Conservation (phyloP, 1,140 invertebrate species). For the Adelges cooleyi region DNA sequence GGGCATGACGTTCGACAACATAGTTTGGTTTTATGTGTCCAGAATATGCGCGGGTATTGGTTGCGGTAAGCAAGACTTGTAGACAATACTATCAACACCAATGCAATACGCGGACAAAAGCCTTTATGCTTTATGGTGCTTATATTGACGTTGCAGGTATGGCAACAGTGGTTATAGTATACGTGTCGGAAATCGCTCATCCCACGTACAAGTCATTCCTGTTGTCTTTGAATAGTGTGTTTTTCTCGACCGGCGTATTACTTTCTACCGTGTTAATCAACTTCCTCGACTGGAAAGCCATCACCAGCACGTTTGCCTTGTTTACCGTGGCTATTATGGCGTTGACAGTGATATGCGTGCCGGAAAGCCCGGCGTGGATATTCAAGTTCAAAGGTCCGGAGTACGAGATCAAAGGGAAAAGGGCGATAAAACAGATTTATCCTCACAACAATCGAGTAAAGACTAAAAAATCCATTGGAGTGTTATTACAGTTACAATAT, state of each 20-base stretch:
- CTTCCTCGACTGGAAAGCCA: not conserved
- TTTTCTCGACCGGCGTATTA: conserved; percentile 42
- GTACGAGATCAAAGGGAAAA: not conserved
- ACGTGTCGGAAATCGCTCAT: conserved; percentile 47
- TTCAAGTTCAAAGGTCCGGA: conserved; percentile 4
- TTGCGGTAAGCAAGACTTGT: conserved; percentile 39
- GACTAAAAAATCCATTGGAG: too few relatives aligned
- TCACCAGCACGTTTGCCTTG: conserved; percentile 36
- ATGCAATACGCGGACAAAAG: too few relatives aligned
- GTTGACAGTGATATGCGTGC: conserved; percentile 32
- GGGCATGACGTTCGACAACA: not conserved
- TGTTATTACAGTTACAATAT: too few relatives aligned
- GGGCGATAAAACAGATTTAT: not conserved
- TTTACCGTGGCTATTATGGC: conserved; percentile 32
- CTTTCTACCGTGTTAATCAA: conserved; percentile 35
- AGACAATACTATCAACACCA: too few relatives aligned
- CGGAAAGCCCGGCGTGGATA: conserved; percentile 48
- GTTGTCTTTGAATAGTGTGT: conserved; percentile 44
- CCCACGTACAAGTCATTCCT: conserved; percentile 44
- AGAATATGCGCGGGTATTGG: conserved; percentile 43
- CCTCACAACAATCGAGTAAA: not conserved
- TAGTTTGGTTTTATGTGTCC: conserved; percentile 38
- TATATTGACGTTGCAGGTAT: not conserved
- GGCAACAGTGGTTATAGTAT: conserved; percentile 42
- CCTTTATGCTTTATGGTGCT: too few relatives aligned